Conservation (phyloP, 2,113 vertebrate species). For the Micronycteris hirsuta region DNA sequence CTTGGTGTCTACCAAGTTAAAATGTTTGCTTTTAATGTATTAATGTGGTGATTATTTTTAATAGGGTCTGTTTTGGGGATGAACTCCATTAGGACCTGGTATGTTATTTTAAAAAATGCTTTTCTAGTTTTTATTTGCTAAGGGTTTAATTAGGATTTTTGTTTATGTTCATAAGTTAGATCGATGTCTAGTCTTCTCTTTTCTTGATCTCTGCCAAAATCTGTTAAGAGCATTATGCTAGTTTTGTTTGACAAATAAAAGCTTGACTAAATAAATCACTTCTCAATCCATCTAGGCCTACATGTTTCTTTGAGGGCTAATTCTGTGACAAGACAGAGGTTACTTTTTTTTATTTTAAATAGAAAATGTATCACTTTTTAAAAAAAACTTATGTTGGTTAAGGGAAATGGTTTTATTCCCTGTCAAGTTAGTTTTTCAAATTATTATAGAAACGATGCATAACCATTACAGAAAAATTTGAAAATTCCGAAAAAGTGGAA, state of each 20-base stretch:
- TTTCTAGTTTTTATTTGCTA: constrained; percentile 34
- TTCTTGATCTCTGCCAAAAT: background rate
- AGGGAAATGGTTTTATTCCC: background rate
- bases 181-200: background rate
- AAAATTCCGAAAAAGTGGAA: background rate
- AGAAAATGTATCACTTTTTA: background rate
- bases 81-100: background rate
- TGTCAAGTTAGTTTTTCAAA: background rate
- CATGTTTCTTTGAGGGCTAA: background rate
- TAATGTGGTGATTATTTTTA: constrained; percentile 30
- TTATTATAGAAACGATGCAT: background rate
- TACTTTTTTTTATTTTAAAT: constrained; percentile 33
- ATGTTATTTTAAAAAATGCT: background rate
- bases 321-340: background rate
- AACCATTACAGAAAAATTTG: background rate
- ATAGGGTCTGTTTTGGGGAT: background rate
- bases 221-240: background rate
- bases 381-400: background rate
- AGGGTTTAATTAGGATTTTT: constrained; percentile 46
- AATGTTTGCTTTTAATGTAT: constrained; percentile 23
- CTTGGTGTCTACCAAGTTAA: background rate
- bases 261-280: background rate
- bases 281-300: background rate
- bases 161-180: constrained; percentile 12
- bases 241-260: constrained; percentile 21